These are phyloP conservation scores for Eristalis intricaria DNA, from an alignment of 2,888 invertebrate species.

Conservation along the genomic window DNA sequence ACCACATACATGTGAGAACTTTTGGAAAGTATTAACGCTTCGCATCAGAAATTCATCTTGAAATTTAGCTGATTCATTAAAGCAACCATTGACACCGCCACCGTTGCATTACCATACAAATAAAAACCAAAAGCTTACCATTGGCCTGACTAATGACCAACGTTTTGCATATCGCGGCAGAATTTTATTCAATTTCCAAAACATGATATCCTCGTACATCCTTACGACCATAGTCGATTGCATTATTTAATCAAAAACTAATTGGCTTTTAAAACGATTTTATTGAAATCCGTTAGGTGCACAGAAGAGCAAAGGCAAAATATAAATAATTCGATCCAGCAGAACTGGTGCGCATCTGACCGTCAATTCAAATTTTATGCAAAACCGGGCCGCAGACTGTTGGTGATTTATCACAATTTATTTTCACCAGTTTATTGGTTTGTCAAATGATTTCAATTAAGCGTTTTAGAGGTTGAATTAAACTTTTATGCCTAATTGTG, in stretches of 20 bases:
- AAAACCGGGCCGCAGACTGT: neutral
- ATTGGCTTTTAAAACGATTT: neutral
- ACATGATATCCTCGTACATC: neutral
- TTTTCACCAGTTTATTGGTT: slow-evolving; percentile 3
- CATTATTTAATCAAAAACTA: neutral
- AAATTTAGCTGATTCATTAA: too few species aligned
- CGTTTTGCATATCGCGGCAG: neutral
- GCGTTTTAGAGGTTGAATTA: slow-evolving; percentile 2
- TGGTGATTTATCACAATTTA: neutral
- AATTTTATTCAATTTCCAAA: neutral
- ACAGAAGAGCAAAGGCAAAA: neutral
- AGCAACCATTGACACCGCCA: too few species aligned
- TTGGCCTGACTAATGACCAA: neutral
- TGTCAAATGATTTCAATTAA: slow-evolving; percentile 12
- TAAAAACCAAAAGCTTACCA: neutral
- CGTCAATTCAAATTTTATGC: slow-evolving; percentile 1
- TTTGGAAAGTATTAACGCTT: too few species aligned
- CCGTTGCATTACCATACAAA: neutral
- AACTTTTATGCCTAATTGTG: slow-evolving; percentile 9
- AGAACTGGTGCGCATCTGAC: neutral
- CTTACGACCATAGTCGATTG: neutral
- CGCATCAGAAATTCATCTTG: too few species aligned
- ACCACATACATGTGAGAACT: too few species aligned
- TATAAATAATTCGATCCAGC: too few species aligned
- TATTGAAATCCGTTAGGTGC: neutral